Evolutionary conservation across 1,140 invertebrate genomes (phyloP), one percentile per base, ranked within the genome.

Genomic region (Papilio aristodemus): DNA sequence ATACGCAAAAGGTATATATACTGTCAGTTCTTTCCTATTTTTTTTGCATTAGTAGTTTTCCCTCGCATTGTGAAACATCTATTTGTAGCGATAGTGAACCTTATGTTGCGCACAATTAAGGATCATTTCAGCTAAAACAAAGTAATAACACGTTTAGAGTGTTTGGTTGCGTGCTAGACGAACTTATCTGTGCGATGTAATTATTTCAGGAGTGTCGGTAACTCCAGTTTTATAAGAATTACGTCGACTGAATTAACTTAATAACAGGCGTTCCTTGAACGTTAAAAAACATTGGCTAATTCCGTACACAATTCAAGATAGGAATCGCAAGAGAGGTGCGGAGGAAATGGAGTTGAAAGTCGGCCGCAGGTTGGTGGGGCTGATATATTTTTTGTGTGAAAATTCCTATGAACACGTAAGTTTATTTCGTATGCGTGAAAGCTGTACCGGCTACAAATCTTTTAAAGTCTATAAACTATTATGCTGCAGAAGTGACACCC

Each of bases 151-250:
- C 2, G 27, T 32, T 32, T 32, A 32, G 46, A 10, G 46, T 54
- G 46, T 32, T 13, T 54, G 17, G 19, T 54, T 54, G 46, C 46
- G 46, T 54, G 46, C 46, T 22, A 54, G 19, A 25, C 9, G 19
- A 54, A 54, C 46, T 54, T 54, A 54, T 54, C 19, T 54, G 9
- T 54, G 46, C 10, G 22, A 54, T 10, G 19, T 54, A 54, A 54
- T 54, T 54, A 54, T 54, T 54, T 54, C 46, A 54, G 46, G 46
- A 54, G 46, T 54, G 46, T 54, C 46, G 46, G 46, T 54, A 54
- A 25, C 46, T 46, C 43, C 6, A 54, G 17, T 54, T 22, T 54
- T 54, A 54, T 54, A 54, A 54, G 46, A 54, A 54, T 54, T 54
- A 9, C 46, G 19, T 54, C 19, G 46, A 11, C 43, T 9, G 46